A percentile compares a stretch with the other conserved stretches of the same genome.
These are phyloP conservation scores for Aplysia californica DNA, from an alignment of 1,140 invertebrate species.

Conservation along the genomic window DNA sequence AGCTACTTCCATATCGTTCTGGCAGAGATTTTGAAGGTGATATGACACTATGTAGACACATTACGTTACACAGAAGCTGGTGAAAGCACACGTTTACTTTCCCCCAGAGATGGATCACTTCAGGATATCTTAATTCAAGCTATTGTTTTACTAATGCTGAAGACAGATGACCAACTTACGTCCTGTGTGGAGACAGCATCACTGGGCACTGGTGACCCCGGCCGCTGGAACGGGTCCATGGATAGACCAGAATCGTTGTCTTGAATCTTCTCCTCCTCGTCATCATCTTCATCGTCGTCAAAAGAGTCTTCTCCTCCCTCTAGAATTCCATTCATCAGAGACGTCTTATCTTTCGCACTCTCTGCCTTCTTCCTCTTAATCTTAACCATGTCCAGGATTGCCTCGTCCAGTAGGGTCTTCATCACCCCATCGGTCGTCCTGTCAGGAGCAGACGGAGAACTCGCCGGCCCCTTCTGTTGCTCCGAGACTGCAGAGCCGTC, in stretches of 20 bases:
- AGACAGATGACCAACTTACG: no score
- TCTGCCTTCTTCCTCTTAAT: constrained; percentile 35
- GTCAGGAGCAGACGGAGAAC: neutral
- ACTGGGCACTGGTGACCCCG: constrained; percentile 52
- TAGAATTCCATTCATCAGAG: neutral
- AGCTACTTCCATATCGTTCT: no score
- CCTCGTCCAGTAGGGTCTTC: constrained; percentile 54
- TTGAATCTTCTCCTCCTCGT: constrained; percentile 24
- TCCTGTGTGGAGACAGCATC: neutral
- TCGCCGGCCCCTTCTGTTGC: neutral
- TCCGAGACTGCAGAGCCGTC: neutral
- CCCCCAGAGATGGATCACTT: no score
- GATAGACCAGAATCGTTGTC: constrained; percentile 30
- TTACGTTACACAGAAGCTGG: no score
- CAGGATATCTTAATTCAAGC: no score
- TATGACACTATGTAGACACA: no score
- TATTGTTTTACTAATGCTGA: no score
- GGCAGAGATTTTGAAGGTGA: no score
- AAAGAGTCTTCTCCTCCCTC: neutral
- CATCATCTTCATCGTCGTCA: constrained; percentile 28
- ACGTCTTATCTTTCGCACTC: neutral
- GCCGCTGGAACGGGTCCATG: constrained; percentile 42
- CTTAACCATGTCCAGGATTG: constrained; percentile 54
- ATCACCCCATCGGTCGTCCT: constrained; percentile 36
- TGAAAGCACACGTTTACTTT: no score